Base-by-base conservation (phyloP, 2,113 vertebrate genomes). In the Tiliqua scincoides region DNA sequence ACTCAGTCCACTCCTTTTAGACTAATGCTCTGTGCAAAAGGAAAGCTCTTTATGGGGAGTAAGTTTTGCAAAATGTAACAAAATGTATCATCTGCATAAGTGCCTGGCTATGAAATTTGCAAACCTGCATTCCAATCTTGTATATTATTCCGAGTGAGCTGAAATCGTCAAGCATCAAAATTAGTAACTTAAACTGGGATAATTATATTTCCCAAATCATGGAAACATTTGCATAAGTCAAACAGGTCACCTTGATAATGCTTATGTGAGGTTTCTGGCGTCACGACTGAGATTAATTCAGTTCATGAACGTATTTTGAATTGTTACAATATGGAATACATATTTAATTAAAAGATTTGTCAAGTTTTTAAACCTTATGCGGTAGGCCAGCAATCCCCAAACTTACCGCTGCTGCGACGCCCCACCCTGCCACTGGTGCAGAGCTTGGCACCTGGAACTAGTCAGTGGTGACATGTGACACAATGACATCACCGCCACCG, bases 261-360 rank as follows among this genome's bases (percentile, higher is more conserved):
- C 54, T 27, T 54, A 35, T 6, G 57, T 6, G 62, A 37, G 63
- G 27, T 6, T 11, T 2, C 15, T 82, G 40, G 37, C 0, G 0
- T 57, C 84, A 15, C 37, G 68, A 14, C 73, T 86, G 67, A 2
- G 23, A 87, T 86, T 86, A 82, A 87, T 89, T 91, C 59, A 87
- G 37, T 32, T 90, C 82, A 73, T 80, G 68, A 88, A 71, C 14
- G 7, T 1, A 78, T 67, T 68, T 0, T 59, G 52, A n/a, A 71
- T n/a, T 48, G 3, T 83, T 23, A 21, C 40, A 88, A 87, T 79
- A 84, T 70, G n/a, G 73, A 20, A 75, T 81, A 32, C 52, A 63
- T 0, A 10, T 82, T 40, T 30, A 86, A 80, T 87, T 84, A 48
- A 74, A 78, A 12, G 48, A 3, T n/a, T 68, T n/a, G 0, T 0